Evolutionary conservation across 2,888 invertebrate species (phyloP).

Genomic region (Maniola hyperantus): DNA sequence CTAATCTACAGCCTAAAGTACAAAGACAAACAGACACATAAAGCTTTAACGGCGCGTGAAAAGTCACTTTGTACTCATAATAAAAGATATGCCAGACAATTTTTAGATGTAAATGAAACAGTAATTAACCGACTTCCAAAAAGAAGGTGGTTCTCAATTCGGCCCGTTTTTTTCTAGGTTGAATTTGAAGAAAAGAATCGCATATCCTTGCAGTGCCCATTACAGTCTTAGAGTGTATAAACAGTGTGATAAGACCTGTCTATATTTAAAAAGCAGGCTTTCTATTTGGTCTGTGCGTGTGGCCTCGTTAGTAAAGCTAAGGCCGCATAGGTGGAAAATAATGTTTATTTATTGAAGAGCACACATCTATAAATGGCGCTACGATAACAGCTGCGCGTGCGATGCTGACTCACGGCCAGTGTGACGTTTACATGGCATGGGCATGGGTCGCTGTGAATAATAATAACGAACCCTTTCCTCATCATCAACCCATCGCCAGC

Average conservation of each 20-base stretch:
- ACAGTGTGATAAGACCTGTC: neutral
- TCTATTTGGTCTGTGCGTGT: conserved; percentile 28
- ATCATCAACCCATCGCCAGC: neutral
- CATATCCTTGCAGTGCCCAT: neutral
- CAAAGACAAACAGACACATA: no score
- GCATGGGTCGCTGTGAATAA: conserved; percentile 5
- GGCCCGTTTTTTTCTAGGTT: no score
- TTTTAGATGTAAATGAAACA: neutral
- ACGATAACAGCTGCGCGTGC: conserved; percentile 53
- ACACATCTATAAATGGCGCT: conserved; percentile 60
- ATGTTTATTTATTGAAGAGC: conserved; percentile 37
- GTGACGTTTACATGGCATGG: conserved; percentile 46
- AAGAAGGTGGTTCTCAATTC: no score
- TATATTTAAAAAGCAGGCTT: conserved; percentile 19
- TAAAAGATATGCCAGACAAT: neutral
- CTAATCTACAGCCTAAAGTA: no score
- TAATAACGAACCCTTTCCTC: neutral
- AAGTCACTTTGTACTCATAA: no score
- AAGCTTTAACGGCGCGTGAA: no score
- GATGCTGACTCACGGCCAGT: conserved; percentile 57
- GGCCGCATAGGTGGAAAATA: conserved; percentile 37
- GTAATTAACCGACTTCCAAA: no score
- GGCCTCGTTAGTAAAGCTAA: conserved; percentile 38
- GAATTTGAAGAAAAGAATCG: neutral
- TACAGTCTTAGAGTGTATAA: neutral